Evolutionary conservation across 1,140 invertebrate genomes (phyloP).

Genomic region (Eriocheir sinensis): DNA sequence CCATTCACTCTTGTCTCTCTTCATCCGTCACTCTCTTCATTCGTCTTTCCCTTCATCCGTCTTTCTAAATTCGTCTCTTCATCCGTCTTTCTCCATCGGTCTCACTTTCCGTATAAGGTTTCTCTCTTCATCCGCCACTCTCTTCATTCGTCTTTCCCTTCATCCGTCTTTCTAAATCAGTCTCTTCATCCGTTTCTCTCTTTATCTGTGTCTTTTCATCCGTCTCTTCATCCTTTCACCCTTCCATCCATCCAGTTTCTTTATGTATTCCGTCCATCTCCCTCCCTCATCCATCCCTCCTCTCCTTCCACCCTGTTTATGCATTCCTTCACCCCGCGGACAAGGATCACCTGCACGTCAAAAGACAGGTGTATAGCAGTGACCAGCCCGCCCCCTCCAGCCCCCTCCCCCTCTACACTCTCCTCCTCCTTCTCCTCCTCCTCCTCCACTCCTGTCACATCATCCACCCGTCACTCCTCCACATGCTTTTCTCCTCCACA

Average conservation of each 20-base stretch:
- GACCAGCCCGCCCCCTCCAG: too few relatives aligned
- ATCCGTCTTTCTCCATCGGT: background rate
- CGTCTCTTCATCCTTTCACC: background rate
- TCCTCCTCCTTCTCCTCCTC: too few relatives aligned
- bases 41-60: background rate
- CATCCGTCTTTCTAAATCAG: background rate
- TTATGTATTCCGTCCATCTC: background rate
- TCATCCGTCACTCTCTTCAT: background rate
- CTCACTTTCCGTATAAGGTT: background rate
- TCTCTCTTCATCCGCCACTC: background rate
- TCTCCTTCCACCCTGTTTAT: too few relatives aligned
- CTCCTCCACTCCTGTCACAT: too few relatives aligned
- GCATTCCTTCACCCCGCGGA: too few relatives aligned
- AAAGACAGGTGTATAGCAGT: too few relatives aligned
- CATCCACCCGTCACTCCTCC: too few relatives aligned
- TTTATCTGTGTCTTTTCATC: background rate
- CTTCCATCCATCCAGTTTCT: background rate
- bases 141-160: background rate
- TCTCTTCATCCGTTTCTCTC: background rate
- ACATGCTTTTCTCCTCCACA: too few relatives aligned
- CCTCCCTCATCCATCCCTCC: background rate
- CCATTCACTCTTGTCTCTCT: too few relatives aligned
- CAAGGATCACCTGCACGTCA: too few relatives aligned
- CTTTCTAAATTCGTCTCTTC: background rate
- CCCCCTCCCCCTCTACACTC: too few relatives aligned